These are phyloP conservation scores for Tenthredo scrophulariae DNA, from an alignment of 2,888 invertebrate species.

Conservation along the genomic window DNA sequence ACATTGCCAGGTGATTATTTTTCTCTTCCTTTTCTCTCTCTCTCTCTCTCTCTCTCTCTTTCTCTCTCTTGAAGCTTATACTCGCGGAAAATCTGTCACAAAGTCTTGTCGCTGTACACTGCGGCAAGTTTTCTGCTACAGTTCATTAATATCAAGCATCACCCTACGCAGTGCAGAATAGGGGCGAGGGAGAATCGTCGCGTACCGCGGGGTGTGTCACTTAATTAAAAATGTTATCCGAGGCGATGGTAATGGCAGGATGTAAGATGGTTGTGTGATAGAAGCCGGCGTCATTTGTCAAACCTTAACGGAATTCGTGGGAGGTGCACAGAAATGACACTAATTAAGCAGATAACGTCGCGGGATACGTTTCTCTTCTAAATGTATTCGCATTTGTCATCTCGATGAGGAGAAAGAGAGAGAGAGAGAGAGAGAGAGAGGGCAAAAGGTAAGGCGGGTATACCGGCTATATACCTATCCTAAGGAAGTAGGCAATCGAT, in stretches of 20 bases:
- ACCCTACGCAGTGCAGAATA: background rate
- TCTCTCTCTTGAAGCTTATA: background rate
- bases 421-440: background rate
- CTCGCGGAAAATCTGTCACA: background rate
- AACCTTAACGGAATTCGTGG: slow-evolving; percentile 61
- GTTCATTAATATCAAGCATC: slow-evolving; percentile 31
- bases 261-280: slow-evolving; percentile 61
- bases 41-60: background rate
- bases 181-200: background rate
- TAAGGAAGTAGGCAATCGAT: slow-evolving; percentile 36
- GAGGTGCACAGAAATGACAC: slow-evolving; percentile 64
- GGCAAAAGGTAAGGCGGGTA: background rate
- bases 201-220: slow-evolving; percentile 59
- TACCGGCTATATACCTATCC: background rate
- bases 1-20: slow-evolving; percentile 1
- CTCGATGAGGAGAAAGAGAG: background rate
- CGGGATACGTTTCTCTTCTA: slow-evolving; percentile 55
- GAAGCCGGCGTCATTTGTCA: slow-evolving; percentile 65
- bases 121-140: slow-evolving; percentile 6
- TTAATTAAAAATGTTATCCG: slow-evolving; percentile 73
- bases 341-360: slow-evolving; percentile 65
- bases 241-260: slow-evolving; percentile 62
- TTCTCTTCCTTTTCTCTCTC: background rate
- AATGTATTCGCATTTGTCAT: slow-evolving; percentile 54
- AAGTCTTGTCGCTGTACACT: background rate